Base-by-base conservation (phyloP, 2,113 vertebrate species). In the Python bivittatus region DNA sequence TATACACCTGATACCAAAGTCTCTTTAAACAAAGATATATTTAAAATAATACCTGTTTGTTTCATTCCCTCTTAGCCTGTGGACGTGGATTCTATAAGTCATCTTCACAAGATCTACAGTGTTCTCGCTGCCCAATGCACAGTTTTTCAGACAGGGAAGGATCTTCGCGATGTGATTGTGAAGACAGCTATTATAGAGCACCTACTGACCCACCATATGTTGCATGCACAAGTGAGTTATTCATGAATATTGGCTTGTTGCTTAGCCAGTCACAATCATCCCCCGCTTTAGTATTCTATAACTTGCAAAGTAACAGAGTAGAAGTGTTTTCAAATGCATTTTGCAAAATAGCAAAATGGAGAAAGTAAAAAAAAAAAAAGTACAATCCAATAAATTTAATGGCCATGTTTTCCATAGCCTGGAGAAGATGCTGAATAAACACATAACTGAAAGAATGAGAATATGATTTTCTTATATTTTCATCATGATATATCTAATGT, bases 91-190 rank as follows among this genome's bases (percentile, higher is more conserved):
- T 99, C 98, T 99, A 99, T 98, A 99, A 99, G 97, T 99, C 98
- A 58, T 99, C 99, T 72, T 99, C 99, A n/a, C 99, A 99, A 98
- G 99, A 99, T 96, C 98, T 99, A 23, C 99, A 99, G 96, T 99
- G 99, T 91, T 99, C 99, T 88, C 98, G 99, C 29, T 99, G 99
- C 92, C 99, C 99, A 1, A 98, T 98, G 48, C 99, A 99, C 97
- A 99, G 99, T 96, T 99, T 98, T 97, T 99, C 98, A 88, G 99
- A 99, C 97, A 98, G 98, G 72, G 99, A 99, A 96, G 99, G 99
- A 94, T 99, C 99, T 90, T 99, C 99, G 95, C 98, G 98, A 96
- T 99, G 99, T 22, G 99, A 99, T 92, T 99, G 99, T 90, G 99
- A 99, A 96, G 99, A 99, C 88, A 99, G 99, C 58, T 99, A 99